Evolutionary conservation across 2,797 vertebrate species (phyloP).

Genomic region (Argya squamiceps): DNA sequence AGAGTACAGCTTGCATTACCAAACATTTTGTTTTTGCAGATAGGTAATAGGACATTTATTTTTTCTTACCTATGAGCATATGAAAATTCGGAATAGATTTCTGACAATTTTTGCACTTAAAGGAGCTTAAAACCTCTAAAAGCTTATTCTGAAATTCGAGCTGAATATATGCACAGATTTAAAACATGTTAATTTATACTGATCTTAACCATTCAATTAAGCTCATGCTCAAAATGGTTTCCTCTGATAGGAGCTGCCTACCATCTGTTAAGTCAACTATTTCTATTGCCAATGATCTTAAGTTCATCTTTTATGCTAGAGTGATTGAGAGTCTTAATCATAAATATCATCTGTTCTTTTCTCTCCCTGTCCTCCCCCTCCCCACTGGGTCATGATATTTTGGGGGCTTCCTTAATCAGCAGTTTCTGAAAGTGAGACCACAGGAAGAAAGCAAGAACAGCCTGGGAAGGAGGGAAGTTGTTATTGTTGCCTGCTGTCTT

Average conservation of each 20-base stretch:
- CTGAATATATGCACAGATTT: slow-evolving; percentile 37
- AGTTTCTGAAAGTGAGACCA: neutral
- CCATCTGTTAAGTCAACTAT: slow-evolving; percentile 76
- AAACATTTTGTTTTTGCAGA: neutral
- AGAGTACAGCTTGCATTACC: neutral
- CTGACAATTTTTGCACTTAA: slow-evolving; percentile 2
- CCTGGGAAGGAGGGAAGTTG: neutral
- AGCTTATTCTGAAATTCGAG: slow-evolving; percentile 36
- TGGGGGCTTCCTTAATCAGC: slow-evolving; percentile 35
- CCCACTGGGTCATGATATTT: slow-evolving; percentile 7
- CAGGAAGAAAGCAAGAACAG: neutral
- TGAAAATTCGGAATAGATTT: neutral
- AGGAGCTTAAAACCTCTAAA: neutral
- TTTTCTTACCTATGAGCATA: neutral
- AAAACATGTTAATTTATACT: slow-evolving; percentile 77
- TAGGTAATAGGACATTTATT: neutral
- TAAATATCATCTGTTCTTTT: slow-evolving; percentile 60
- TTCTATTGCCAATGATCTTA: slow-evolving; percentile 67
- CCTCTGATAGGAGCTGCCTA: slow-evolving; percentile 57
- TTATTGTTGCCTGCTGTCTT: neutral
- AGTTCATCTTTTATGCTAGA: slow-evolving; percentile 42
- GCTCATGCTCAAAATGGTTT: slow-evolving; percentile 52
- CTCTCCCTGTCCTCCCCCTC: neutral
- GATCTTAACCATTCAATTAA: slow-evolving; percentile 68
- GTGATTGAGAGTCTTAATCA: slow-evolving; percentile 57